Conservation (phyloP, 1,140 invertebrate genomes). For the Diorhabda sublineata region DNA sequence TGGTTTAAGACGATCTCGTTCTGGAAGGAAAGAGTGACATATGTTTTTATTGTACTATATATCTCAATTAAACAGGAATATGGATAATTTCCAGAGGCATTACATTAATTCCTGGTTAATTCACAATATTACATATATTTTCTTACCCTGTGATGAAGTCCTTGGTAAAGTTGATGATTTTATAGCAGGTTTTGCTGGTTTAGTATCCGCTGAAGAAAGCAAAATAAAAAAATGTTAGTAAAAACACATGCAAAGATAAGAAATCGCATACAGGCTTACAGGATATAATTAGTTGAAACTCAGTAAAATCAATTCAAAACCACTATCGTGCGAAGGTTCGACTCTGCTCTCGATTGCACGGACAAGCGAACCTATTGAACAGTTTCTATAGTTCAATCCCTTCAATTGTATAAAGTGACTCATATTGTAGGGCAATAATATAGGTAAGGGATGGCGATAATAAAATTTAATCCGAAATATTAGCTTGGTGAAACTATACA, state of each 20-base stretch:
- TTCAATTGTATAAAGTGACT: too few relatives aligned
- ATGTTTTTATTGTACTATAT: background rate
- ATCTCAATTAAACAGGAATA: background rate
- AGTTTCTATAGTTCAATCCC: too few relatives aligned
- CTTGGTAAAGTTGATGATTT: conserved; percentile 89
- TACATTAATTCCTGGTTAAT: conserved; percentile 1
- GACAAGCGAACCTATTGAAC: too few relatives aligned
- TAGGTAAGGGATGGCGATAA: too few relatives aligned
- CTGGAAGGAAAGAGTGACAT: conserved; percentile 48
- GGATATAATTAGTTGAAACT: too few relatives aligned
- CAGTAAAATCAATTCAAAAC: too few relatives aligned
- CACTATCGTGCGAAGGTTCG: too few relatives aligned
- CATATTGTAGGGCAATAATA: too few relatives aligned
- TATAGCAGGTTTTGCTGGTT: conserved; percentile 90
- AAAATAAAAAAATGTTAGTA: conserved; percentile 42
- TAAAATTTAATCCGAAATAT: too few relatives aligned
- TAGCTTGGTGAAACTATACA: too few relatives aligned
- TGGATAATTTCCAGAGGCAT: background rate
- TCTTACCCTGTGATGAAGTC: conserved; percentile 88
- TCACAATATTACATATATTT: background rate
- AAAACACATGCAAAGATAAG: conserved; percentile 20
- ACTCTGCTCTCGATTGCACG: too few relatives aligned
- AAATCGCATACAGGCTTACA: background rate
- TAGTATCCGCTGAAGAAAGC: conserved; percentile 74
- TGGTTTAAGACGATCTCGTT: conserved; percentile 77